Evolutionary conservation across 2,797 vertebrate genomes (phyloP).

Genomic region (Catharus ustulatus): DNA sequence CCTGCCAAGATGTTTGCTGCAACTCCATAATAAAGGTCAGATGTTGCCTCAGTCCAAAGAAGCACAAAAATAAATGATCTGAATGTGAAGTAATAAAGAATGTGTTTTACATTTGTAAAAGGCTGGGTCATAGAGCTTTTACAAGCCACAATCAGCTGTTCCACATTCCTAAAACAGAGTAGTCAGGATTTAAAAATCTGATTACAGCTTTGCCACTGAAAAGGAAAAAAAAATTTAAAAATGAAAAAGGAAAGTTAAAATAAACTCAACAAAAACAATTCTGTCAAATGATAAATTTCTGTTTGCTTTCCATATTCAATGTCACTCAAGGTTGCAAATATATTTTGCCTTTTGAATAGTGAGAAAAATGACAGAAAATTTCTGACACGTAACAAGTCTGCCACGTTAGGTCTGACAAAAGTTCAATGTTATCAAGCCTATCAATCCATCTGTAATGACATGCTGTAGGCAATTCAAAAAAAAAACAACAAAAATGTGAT

Average conservation of each 20-base stretch:
- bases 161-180: background rate
- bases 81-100: conserved; percentile 5
- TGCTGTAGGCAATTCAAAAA: conserved; percentile 16
- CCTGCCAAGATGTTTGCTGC: background rate
- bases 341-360: conserved; percentile 65
- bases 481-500: conserved; percentile 33
- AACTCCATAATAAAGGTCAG: conserved; percentile 20
- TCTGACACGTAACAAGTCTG: conserved; percentile 70
- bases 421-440: conserved; percentile 74
- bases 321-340: conserved; percentile 77
- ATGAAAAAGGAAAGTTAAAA: background rate
- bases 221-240: background rate
- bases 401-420: conserved; percentile 72
- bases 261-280: background rate
- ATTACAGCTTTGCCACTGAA: conserved; percentile 1
- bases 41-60: background rate
- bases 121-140: background rate
- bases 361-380: conserved; percentile 73
- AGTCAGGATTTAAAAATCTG: conserved; percentile 34
- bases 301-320: conserved; percentile 68
- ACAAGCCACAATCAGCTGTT: background rate
- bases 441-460: conserved; percentile 75
- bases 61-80: background rate
- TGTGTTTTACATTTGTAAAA: conserved; percentile 4
- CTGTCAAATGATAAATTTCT: conserved; percentile 64